Percentiles rank a stretch among this genome's conserved stretches.
These are phyloP conservation scores for Thereva unica DNA, from an alignment of 2,888 invertebrate species.

Conservation along the genomic window DNA sequence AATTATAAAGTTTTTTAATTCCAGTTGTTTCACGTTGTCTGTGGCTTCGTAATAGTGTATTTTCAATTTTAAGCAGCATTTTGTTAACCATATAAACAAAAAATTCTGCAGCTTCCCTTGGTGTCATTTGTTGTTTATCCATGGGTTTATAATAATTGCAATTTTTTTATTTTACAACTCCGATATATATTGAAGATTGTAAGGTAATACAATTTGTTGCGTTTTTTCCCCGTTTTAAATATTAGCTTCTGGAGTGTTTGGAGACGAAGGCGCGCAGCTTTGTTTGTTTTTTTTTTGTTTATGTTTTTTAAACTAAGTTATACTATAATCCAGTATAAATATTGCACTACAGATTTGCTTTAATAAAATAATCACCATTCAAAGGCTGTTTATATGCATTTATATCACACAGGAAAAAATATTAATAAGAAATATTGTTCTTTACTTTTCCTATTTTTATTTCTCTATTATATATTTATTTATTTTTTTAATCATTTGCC, in stretches of 20 bases:
- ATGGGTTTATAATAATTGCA: conserved; percentile 31
- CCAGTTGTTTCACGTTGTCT: conserved; percentile 83
- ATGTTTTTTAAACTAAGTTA: conserved; percentile 37
- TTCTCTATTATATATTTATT: conserved; percentile 6
- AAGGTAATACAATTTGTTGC: too few relatives aligned
- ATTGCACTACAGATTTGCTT: conserved; percentile 27
- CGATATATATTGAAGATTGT: too few relatives aligned
- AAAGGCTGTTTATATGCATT: conserved; percentile 19
- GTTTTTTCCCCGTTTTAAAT: conserved; percentile 37
- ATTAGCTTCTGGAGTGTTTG: conserved; percentile 42
- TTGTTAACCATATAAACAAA: conserved; percentile 57
- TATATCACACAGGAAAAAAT: too few relatives aligned
- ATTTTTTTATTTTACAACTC: neutral
- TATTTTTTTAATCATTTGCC: conserved; percentile 17
- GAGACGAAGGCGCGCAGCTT: conserved; percentile 38
- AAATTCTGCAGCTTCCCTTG: conserved; percentile 34
- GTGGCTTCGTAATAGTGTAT: conserved; percentile 77
- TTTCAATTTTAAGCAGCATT: conserved; percentile 74
- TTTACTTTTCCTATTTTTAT: neutral
- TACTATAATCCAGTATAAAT: conserved; percentile 16
- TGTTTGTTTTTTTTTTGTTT: conserved; percentile 33
- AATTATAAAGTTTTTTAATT: conserved; percentile 84
- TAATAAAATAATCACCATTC: conserved; percentile 27
- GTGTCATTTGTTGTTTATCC: conserved; percentile 31
- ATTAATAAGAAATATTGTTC: too few relatives aligned